phyloP scores from a whole-genome alignment of 2,797 vertebrate genomes.

The Dallia pectoralis region DNA sequence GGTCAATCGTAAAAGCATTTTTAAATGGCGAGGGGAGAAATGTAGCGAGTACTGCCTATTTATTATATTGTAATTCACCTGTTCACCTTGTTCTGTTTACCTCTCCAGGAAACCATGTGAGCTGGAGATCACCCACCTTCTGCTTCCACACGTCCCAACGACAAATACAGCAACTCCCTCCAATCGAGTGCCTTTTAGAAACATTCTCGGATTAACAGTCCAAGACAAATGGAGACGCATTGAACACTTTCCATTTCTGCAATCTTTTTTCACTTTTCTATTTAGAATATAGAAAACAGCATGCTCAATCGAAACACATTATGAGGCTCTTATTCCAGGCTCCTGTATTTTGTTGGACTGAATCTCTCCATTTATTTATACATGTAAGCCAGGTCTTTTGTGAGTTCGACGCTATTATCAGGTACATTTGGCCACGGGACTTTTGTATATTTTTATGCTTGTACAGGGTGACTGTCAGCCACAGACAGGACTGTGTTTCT shows the following conservation, averaged over 20 bases:
- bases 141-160: neutral
- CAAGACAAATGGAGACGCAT: neutral
- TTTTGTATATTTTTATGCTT: neutral
- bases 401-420: neutral
- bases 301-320: neutral
- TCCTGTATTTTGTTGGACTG: neutral
- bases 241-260: neutral
- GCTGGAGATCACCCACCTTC: neutral
- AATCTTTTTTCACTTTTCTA: neutral
- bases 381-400: neutral
- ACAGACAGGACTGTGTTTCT: neutral
- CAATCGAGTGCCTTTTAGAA: conserved; percentile 3
- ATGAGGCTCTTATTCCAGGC: too few species aligned
- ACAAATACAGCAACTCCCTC: neutral
- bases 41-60: too few species aligned
- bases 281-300: neutral
- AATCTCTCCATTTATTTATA: neutral
- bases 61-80: neutral
- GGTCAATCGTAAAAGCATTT: too few species aligned
- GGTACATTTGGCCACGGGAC: neutral
- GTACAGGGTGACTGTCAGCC: neutral
- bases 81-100: neutral
- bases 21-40: too few species aligned
- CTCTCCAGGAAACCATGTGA: neutral
- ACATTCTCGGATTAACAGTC: neutral